Percentiles rank a stretch among this genome's conserved stretches.
These are phyloP conservation scores for Scopus umbretta DNA, from an alignment of 2,113 vertebrate species.

Conservation along the genomic window DNA sequence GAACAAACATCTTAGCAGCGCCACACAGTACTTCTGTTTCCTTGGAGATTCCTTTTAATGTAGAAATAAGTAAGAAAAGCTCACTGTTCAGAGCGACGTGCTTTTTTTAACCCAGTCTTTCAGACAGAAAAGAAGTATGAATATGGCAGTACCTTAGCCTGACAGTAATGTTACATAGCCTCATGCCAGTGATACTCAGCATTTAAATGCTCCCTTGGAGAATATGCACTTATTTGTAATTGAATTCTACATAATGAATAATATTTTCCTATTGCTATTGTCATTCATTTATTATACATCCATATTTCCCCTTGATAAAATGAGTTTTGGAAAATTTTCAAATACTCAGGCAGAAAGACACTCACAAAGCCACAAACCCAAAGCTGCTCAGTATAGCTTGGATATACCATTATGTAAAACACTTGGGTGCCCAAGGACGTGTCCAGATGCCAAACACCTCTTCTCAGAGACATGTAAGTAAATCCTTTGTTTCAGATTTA, in stretches of 20 bases:
- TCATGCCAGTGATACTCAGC: not conserved
- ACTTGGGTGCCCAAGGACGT: not conserved
- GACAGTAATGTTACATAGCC: accelerated
- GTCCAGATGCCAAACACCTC: not conserved
- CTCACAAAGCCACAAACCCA: not conserved
- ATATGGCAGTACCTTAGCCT: not conserved
- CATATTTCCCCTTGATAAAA: not conserved
- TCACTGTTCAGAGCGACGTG: not conserved
- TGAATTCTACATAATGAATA: not conserved
- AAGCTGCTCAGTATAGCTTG: not conserved
- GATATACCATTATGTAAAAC: not conserved
- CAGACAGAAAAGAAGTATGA: not conserved
- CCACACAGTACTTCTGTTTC: conserved; percentile 41
- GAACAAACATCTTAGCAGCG: conserved; percentile 7
- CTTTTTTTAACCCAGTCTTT: not conserved
- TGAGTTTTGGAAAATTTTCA: not conserved
- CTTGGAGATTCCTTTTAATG: conserved; percentile 52
- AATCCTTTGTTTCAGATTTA: not conserved
- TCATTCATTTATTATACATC: not conserved
- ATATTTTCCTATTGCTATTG: not conserved
- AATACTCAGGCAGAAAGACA: not conserved
- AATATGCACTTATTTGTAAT: not conserved
- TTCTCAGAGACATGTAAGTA: not conserved
- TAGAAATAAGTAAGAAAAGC: conserved; percentile 28
- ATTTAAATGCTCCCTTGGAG: not conserved